Evolutionary conservation across 2,888 invertebrate species (phyloP), one percentile per base, ranked within the genome.

Genomic region (Furcula furcula): DNA sequence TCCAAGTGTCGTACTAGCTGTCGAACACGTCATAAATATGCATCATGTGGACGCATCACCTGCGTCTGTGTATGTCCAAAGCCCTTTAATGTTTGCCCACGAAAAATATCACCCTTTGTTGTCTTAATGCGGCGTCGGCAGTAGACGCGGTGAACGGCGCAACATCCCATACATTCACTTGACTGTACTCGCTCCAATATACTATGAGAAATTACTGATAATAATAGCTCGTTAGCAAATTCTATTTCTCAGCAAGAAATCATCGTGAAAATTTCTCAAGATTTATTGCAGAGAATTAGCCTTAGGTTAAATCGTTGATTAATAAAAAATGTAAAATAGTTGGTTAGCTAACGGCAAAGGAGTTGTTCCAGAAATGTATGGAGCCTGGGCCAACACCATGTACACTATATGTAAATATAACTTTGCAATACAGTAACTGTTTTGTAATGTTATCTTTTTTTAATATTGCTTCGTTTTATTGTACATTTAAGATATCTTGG

Each of bases 1-100:
- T 73, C 70, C 68, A 72, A 71, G 79, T 79, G 77, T 76, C 66
- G 67, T 61, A 65, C 72, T 72, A 68, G 75, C 66, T 76, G 81
- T 80, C 73, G 78, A 74, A 84, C 78, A 74, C 65, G 65, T 79
- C 76, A 87, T 87, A 80, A 84, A 88, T 88, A 86, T 86, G 84
- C 79, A 86, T 78, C 69, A 70, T 60, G 72, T 68, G 67, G 73
- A 69, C 68, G 69, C 72, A 73, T 76, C 76, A 78, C 73, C 76
- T 76, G 73, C 62, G 65, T 52, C 53, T 65, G 64, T 77, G 76
- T 67, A 64, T 81, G 75, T 70, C 76, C 68, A 68, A 74, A 77
- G 67, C 69, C 70, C 66, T 71, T 69, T 74, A 61, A 69, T 85
- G 70, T 84, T 82, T 87, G 83, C 74, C 71, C 58, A 79, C 75